Evolutionary conservation across 2,888 invertebrate species (phyloP).

Genomic region (Parnassius glacialis): DNA sequence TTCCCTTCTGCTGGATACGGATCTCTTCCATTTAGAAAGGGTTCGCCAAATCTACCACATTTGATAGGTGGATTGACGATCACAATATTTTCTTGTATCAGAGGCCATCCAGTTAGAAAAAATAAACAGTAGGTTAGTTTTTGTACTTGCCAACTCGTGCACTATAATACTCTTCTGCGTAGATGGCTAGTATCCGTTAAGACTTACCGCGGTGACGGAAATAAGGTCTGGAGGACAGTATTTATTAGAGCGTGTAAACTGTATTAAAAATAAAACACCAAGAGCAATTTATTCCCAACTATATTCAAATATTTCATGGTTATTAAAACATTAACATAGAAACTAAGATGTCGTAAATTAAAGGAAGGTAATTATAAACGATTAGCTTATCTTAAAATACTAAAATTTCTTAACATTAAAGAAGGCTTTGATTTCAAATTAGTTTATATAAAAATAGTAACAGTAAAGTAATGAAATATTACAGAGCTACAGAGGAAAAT

Average conservation of each 20-base stretch:
- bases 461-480: neutral
- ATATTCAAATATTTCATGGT: constrained; percentile 15
- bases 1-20: too few species aligned
- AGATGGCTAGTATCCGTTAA: too few species aligned
- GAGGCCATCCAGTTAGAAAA: too few species aligned
- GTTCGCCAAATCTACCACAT: too few species aligned
- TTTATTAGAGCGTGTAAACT: neutral
- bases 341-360: constrained; percentile 1
- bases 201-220: too few species aligned
- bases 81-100: too few species aligned
- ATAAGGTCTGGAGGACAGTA: too few species aligned
- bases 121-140: neutral
- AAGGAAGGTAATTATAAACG: neutral
- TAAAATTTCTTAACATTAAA: constrained; percentile 10
- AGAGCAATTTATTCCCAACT: constrained; percentile 9
- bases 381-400: constrained; percentile 1
- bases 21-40: too few species aligned
- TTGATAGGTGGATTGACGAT: too few species aligned
- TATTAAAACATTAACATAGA: constrained; percentile 13
- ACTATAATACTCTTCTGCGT: too few species aligned
- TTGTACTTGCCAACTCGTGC: neutral
- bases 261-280: constrained; percentile 12
- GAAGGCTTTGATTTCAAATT: constrained; percentile 13
- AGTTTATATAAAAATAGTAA: neutral
- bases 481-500: neutral